Base-by-base conservation (phyloP, 1,140 invertebrate genomes). In the Calliphora vicina region DNA sequence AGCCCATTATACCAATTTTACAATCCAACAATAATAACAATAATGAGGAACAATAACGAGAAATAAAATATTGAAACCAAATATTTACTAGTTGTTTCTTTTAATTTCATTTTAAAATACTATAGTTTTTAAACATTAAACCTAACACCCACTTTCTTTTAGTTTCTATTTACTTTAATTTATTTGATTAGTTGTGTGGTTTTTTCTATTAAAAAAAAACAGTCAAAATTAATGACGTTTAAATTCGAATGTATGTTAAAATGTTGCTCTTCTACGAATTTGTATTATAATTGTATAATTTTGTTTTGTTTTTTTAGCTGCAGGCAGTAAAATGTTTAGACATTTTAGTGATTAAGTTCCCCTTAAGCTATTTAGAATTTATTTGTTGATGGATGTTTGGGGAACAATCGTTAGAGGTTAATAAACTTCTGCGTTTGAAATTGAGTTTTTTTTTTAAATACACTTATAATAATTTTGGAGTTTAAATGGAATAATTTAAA, bases 11-110 rank as follows among this genome's bases (percentile, higher is more conserved):
- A 78, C 26, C 35, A 4, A 43, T 43, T 43, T 23, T 43, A 23
- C 74, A 78, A 78, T 0, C 61, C 20, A 20, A n/a, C 61, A 78
- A 78, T 23, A 78, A 45, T 13, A 23, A 78, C 35, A 78, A 78
- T 43, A 78, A 45, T 23, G 23, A 67, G 13, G 35, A 78, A 23
- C 29, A 78, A 78, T 78, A 78, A 78, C 1, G 26, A 10, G 12
- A 20, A 45, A 78, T 15, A 23, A 43, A 35, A 72, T 35, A 29
- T 6, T 29, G 2, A 27, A 74, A 13, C 17, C n/a, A n/a, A n/a
- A n/a, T n/a, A n/a, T n/a, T n/a, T 29, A 29, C 6, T 10, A 27
- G 26, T 74, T 29, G 13, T 61, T 61, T 61, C 17, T 29, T 74
- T 35, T 23, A 71, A 20, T 71, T 61, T n/a, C n/a, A 61, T 61